Evolutionary conservation across 2,113 vertebrate genomes (phyloP), one percentile per base, ranked within the genome.

Genomic region (Girardinichthys multiradiatus): DNA sequence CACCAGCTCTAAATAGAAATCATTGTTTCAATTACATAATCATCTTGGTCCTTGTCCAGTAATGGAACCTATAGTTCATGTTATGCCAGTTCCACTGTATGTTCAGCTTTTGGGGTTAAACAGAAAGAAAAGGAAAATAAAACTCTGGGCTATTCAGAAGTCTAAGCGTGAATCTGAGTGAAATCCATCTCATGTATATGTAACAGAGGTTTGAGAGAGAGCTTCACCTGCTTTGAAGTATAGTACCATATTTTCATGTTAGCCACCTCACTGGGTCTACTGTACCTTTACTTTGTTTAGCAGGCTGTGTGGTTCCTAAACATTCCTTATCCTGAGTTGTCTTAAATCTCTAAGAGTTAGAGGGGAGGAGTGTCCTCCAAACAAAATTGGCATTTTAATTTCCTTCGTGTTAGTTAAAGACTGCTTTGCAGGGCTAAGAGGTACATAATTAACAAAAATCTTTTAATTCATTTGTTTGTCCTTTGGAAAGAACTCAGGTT

Each of bases 391-490:
- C 33, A 74, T 77, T 83, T 80, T 69, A 70, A 87, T 89, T 78
- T 59, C 61, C 72, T 85, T 74, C 64, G 79, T 72, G 37, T 82
- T 82, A 86, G 90, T 86, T 81, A 86, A 87, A 81, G 66, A 74
- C 73, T 83, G 76, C 79, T 92, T 83, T 81, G 73, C 74, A 61
- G 59, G 73, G 77, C 69, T 83, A 62, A 85, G 72, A 78, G 64
- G 59, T 83, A 79, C 72, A 72, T 87, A 83, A 92, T 91, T 84
- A 88, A 81, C 79, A 76, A 83, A 86, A 85, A 79, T 89, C 71
- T 77, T 86, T 83, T 90, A 81, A 92, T 87, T 89, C 75, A 68
- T 77, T 79, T 82, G 68, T 85, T 86, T 86, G 77, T 89, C 74
- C 79, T 82, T 81, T 60, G 70, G 66, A 83, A 54, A 80, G 85